Evolutionary conservation across 2,113 vertebrate genomes (phyloP).

Genomic region (Rafetus swinhoei): DNA sequence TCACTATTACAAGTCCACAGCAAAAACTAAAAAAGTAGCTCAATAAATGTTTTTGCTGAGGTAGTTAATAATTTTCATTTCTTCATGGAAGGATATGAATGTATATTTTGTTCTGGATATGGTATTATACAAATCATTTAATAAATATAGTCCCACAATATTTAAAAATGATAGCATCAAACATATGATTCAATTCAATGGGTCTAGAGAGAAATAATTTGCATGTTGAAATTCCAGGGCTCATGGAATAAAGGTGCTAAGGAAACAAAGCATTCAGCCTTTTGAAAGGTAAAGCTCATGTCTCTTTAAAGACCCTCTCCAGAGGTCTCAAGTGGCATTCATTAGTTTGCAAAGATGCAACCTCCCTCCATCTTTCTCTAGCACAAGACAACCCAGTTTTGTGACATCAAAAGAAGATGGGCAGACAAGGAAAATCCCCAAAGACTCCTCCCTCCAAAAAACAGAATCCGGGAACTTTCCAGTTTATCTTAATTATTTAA

Average conservation of each 20-base stretch:
- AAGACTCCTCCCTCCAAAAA: background rate
- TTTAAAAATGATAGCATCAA: background rate
- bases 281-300: background rate
- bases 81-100: background rate
- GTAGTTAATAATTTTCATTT: background rate
- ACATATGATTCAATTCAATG: background rate
- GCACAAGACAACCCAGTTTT: background rate
- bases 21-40: background rate
- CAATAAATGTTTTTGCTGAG: background rate
- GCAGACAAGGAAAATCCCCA: background rate
- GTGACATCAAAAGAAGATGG: background rate
- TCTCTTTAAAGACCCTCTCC: background rate
- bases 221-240: background rate
- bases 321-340: background rate
- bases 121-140: background rate
- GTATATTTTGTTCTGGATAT: background rate
- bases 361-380: background rate
- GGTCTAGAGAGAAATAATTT: background rate
- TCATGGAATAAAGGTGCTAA: background rate
- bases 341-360: background rate
- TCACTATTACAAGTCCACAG: background rate
- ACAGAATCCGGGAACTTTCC: background rate
- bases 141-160: background rate
- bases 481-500: background rate
- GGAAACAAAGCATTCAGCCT: slow-evolving; percentile 4